Evolutionary conservation across 2,113 vertebrate species (phyloP).

Genomic region (Vanacampus margaritifer): DNA sequence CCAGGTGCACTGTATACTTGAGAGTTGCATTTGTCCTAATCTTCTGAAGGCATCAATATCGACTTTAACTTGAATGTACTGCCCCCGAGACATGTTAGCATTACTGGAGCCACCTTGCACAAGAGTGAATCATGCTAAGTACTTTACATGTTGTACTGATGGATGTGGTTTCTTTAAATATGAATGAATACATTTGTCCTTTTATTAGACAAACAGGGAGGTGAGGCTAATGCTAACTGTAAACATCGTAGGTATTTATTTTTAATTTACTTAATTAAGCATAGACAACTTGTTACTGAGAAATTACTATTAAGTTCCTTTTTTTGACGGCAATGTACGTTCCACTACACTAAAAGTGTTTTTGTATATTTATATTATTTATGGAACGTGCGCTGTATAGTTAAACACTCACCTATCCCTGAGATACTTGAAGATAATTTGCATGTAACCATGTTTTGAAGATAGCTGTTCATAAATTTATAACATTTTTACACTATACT

Average conservation of each 20-base stretch:
- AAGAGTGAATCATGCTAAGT: background rate
- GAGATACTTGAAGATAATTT: slow-evolving; percentile 47
- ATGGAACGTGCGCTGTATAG: slow-evolving; percentile 32
- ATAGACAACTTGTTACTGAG: background rate
- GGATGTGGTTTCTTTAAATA: background rate
- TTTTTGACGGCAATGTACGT: slow-evolving; percentile 24
- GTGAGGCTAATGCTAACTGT: background rate
- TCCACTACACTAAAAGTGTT: slow-evolving; percentile 33
- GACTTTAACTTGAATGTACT: background rate
- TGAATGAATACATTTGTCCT: background rate
- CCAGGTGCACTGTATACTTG: background rate
- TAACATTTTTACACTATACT: slow-evolving; percentile 17
- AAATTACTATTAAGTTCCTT: background rate
- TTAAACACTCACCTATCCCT: slow-evolving; percentile 29
- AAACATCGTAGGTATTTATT: background rate
- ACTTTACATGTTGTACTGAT: background rate
- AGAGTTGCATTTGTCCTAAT: background rate
- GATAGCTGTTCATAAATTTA: slow-evolving; percentile 9
- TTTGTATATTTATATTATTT: slow-evolving; percentile 49
- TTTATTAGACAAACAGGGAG: background rate
- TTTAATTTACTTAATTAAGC: background rate
- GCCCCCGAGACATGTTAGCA: background rate
- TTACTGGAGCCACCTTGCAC: background rate
- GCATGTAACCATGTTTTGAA: slow-evolving; percentile 13
- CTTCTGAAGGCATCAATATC: background rate